Conservation (phyloP, 2,888 invertebrate genomes). For the Tenthredo amoena region DNA sequence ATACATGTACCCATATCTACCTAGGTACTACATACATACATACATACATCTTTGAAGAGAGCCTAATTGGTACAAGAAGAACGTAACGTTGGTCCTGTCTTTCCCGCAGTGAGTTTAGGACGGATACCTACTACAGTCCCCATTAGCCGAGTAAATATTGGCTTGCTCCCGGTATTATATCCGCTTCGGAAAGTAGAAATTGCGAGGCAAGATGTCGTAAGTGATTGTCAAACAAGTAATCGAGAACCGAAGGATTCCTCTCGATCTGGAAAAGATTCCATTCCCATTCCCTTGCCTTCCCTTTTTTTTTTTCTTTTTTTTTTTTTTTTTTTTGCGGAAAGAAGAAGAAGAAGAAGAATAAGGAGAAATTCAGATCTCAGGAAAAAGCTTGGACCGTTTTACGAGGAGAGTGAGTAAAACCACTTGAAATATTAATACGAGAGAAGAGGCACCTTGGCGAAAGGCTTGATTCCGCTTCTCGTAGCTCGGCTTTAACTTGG, state of each 20-base stretch:
- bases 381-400: background rate
- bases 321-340: background rate
- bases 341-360: background rate
- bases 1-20: background rate
- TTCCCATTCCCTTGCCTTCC: background rate
- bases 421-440: conserved; percentile 2
- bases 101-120: conserved; percentile 46
- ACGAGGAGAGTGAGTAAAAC: background rate
- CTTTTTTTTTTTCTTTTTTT: background rate
- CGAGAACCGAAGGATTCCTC: conserved; percentile 32
- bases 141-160: conserved; percentile 68
- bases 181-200: conserved; percentile 59
- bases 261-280: conserved; percentile 5
- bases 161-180: conserved; percentile 63
- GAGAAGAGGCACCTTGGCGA: conserved; percentile 1
- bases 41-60: conserved; percentile 33
- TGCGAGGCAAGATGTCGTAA: conserved; percentile 53
- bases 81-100: background rate
- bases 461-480: conserved; percentile 28
- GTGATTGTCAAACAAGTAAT: conserved; percentile 55
- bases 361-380: background rate
- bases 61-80: conserved; percentile 34
- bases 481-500: conserved; percentile 67
- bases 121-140: conserved; percentile 37
- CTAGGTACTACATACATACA: too few relatives aligned